Percentiles rank a stretch among this genome's conserved stretches.
Evolutionary conservation across 2,888 invertebrate species (phyloP).

Genomic region (Papilio gigon): DNA sequence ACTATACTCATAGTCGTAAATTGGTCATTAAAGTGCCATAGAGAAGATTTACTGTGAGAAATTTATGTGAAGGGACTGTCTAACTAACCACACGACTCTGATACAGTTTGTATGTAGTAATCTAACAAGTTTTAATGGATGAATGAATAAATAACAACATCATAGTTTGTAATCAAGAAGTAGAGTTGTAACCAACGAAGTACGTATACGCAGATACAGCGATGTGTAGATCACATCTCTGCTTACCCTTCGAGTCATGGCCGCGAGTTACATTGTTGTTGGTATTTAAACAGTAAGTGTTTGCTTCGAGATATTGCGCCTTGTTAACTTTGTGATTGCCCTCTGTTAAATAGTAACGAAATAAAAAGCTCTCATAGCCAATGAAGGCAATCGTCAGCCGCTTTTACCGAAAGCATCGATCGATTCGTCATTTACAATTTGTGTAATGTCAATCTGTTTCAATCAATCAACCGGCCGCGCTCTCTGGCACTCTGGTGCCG

Average conservation of each 20-base stretch:
- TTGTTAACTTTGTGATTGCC: slow-evolving; percentile 52
- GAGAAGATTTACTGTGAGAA: no score
- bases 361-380: slow-evolving; percentile 49
- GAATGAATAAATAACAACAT: no score
- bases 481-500: slow-evolving; percentile 21
- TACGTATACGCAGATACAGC: no score
- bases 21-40: no score
- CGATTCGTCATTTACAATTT: slow-evolving; percentile 80
- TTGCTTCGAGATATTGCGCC: slow-evolving; percentile 13
- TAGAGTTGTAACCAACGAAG: no score
- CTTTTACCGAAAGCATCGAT: slow-evolving; percentile 65
- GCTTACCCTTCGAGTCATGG: background rate
- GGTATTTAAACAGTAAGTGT: background rate
- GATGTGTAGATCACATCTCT: no score
- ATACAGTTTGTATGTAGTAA: no score
- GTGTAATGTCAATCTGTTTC: slow-evolving; percentile 78
- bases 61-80: no score
- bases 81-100: no score
- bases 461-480: slow-evolving; percentile 51
- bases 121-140: no score
- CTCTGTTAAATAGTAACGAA: slow-evolving; percentile 50
- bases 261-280: background rate
- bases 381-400: slow-evolving; percentile 49
- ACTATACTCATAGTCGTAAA: no score
- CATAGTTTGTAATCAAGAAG: no score